Percentiles rank a stretch among this genome's conserved stretches.
Evolutionary conservation across 2,113 vertebrate species (phyloP).

Genomic region (Tachuris rubrigastra): DNA sequence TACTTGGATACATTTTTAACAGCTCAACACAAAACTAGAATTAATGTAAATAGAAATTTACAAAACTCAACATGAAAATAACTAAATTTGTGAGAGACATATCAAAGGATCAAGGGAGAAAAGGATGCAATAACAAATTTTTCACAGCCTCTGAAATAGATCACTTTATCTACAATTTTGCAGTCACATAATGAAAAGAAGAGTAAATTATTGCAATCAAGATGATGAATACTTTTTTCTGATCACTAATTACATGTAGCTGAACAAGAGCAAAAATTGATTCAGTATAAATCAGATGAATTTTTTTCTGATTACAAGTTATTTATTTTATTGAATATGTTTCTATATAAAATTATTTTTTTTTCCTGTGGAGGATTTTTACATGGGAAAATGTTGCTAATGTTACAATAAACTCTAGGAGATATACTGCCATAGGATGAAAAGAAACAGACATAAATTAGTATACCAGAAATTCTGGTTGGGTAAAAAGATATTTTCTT

Average conservation of each 20-base stretch:
- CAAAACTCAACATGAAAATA: not conserved
- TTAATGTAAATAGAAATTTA: not conserved
- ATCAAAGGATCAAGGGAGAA: not conserved
- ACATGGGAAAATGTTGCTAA: not conserved
- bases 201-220: conserved; percentile 20
- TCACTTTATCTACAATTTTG: not conserved
- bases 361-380: not conserved
- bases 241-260: not conserved
- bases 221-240: conserved; percentile 24
- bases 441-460: not conserved
- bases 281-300: not conserved
- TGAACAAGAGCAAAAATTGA: not conserved
- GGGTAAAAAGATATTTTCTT: not conserved
- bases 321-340: not conserved
- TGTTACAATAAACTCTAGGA: not conserved
- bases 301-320: not conserved
- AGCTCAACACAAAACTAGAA: not conserved
- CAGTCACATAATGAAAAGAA: not conserved
- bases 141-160: not conserved
- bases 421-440: not conserved
- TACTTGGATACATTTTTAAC: not conserved
- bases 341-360: not conserved
- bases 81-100: not conserved
- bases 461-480: not conserved
- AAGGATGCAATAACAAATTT: not conserved